These are phyloP conservation scores for Crotalus viridis DNA, from an alignment of 2,113 vertebrate genomes.

Conservation along the genomic window DNA sequence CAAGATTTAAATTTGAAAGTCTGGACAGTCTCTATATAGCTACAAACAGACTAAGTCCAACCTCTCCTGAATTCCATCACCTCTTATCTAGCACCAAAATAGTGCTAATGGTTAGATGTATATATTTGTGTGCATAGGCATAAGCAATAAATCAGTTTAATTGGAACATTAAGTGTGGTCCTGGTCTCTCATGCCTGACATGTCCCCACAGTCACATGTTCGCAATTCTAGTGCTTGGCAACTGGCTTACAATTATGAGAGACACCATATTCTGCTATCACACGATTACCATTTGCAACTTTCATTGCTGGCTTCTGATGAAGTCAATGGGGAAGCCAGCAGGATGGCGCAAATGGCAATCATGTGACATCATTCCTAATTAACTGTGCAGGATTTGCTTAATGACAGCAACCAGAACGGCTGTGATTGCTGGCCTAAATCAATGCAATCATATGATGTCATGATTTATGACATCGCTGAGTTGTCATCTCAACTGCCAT, in stretches of 20 bases:
- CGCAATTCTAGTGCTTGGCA: background rate
- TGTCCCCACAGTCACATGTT: background rate
- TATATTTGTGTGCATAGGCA: background rate
- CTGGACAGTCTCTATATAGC: background rate
- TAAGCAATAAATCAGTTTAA: background rate
- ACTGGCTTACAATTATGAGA: background rate
- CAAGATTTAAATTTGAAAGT: background rate
- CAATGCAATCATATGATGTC: background rate
- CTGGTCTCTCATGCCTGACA: background rate
- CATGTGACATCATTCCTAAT: background rate
- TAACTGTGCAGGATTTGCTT: background rate
- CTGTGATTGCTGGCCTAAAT: background rate
- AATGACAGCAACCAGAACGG: background rate
- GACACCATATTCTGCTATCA: background rate
- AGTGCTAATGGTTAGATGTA: background rate
- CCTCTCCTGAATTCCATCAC: background rate
- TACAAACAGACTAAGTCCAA: background rate
- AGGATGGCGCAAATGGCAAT: background rate
- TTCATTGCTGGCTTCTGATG: background rate
- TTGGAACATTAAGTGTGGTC: background rate
- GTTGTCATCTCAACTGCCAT: background rate
- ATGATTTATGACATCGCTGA: too few relatives aligned
- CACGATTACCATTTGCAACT: background rate
- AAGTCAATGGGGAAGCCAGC: background rate
- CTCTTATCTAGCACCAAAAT: background rate